Conservation (phyloP, 1,140 invertebrate genomes). For the Anoplolepis gracilipes region DNA sequence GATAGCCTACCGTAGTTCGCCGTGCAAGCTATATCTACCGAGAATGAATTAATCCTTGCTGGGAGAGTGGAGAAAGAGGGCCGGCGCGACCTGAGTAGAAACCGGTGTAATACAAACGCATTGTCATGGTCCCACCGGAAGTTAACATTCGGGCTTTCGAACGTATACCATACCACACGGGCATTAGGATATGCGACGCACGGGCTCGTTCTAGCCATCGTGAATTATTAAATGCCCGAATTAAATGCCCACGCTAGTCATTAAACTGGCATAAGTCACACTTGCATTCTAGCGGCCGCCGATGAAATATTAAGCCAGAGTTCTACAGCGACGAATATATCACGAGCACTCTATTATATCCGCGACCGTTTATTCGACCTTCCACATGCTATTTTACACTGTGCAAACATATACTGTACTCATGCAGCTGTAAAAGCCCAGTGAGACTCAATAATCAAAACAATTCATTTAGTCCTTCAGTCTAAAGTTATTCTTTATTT, state of each 20-base stretch:
- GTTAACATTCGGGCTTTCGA: slow-evolving; percentile 63
- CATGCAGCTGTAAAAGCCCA: background rate
- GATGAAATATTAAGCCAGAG: slow-evolving; percentile 71
- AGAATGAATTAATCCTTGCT: slow-evolving; percentile 73
- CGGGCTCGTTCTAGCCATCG: slow-evolving; percentile 33
- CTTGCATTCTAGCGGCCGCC: slow-evolving; percentile 34
- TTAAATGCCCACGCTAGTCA: slow-evolving; percentile 68
- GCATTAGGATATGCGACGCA: slow-evolving; percentile 54
- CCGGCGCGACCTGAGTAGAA: slow-evolving; percentile 25
- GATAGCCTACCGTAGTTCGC: slow-evolving; percentile 51
- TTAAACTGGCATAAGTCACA: slow-evolving; percentile 66
- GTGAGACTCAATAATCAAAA: background rate
- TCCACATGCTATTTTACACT: slow-evolving; percentile 21
- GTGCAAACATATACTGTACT: slow-evolving; percentile 21
- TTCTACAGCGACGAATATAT: slow-evolving; percentile 64
- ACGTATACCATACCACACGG: slow-evolving; percentile 37
- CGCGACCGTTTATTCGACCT: slow-evolving; percentile 29
- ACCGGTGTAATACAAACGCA: slow-evolving; percentile 57
- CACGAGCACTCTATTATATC: slow-evolving; percentile 52
- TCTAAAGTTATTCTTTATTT: no score
- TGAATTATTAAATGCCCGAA: slow-evolving; percentile 73
- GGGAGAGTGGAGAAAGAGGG: slow-evolving; percentile 54
- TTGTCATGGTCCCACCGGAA: slow-evolving; percentile 72
- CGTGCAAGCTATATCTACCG: slow-evolving; percentile 44
- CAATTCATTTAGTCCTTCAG: no score